These are phyloP conservation scores for Martes martes DNA, from an alignment of 2,113 vertebrate genomes.

Conservation along the genomic window DNA sequence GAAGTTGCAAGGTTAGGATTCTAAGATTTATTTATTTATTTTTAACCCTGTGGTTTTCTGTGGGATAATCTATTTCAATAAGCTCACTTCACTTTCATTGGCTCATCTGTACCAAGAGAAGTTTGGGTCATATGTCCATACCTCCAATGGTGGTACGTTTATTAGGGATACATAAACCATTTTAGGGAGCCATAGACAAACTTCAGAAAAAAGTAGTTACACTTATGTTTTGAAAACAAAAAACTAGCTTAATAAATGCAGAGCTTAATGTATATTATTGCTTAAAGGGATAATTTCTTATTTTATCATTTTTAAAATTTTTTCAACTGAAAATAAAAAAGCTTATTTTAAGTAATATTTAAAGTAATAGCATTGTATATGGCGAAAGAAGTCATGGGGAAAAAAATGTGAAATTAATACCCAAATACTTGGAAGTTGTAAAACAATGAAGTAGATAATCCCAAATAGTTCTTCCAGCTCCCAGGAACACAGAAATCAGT, in stretches of 20 bases:
- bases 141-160: not conserved
- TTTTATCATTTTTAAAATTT: not conserved
- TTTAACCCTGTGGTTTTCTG: not conserved
- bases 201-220: not conserved
- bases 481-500: not conserved
- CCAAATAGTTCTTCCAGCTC: conserved; percentile 39
- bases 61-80: not conserved
- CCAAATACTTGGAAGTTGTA: not conserved
- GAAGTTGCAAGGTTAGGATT: not conserved
- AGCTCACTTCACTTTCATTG: not conserved
- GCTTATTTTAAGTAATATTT: not conserved
- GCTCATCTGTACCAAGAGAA: not conserved
- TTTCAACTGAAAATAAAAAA: not conserved
- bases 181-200: not conserved
- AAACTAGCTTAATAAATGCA: not conserved
- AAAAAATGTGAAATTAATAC: not conserved
- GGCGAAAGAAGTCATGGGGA: not conserved
- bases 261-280: not conserved
- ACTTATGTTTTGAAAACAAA: not conserved
- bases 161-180: not conserved
- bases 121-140: not conserved
- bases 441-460: not conserved
- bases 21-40: not conserved
- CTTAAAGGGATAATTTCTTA: not conserved
- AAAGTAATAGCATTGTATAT: not conserved